A percentile compares a stretch with the other conserved stretches of the same genome.
Evolutionary conservation across 2,797 vertebrate species (phyloP).

Genomic region (Taenioides sp.): DNA sequence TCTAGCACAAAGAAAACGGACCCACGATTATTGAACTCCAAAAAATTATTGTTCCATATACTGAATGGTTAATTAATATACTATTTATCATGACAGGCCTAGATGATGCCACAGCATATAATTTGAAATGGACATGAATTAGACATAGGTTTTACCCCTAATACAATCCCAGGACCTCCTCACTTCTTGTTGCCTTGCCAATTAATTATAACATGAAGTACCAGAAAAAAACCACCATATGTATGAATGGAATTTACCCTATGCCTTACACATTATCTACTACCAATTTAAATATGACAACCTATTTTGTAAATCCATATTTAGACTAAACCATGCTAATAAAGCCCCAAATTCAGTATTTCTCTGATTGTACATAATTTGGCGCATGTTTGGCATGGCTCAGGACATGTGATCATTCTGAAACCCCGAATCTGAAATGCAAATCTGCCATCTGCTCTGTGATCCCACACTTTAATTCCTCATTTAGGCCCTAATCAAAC

Average conservation of each 20-base stretch:
- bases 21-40: too few relatives aligned
- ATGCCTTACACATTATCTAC: background rate
- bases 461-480: conserved; percentile 64
- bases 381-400: conserved; percentile 21
- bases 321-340: background rate
- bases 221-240: background rate
- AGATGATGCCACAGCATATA: too few relatives aligned
- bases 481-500: conserved; percentile 48
- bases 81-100: too few relatives aligned
- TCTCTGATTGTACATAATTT: conserved; percentile 17
- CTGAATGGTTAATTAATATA: too few relatives aligned
- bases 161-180: background rate
- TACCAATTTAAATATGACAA: background rate
- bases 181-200: background rate
- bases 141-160: background rate
- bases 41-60: too few relatives aligned
- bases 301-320: background rate
- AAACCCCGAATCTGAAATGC: conserved; percentile 68
- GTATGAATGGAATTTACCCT: background rate
- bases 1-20: too few relatives aligned
- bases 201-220: background rate
- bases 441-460: conserved; percentile 78
- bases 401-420: conserved; percentile 23
- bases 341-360: background rate
- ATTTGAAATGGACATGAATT: too few relatives aligned